Conservation (phyloP, 53 echinoderm and acorn worm genomes). For the Hippasteria phrygiana region DNA sequence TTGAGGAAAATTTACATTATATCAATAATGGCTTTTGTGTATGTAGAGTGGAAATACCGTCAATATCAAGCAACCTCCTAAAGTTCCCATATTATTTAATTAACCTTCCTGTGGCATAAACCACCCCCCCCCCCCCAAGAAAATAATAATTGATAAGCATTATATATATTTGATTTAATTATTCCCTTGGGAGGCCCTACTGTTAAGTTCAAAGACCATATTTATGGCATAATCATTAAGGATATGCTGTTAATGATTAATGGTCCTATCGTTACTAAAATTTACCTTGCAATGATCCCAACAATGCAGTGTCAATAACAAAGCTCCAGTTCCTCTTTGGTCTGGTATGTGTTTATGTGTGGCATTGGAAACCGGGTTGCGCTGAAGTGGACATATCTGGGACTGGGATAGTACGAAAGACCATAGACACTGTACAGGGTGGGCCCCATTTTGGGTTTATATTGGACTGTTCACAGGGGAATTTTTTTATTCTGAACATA, state of each 20-base stretch:
- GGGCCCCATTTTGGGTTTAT: slow-evolving; percentile 2
- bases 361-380: slow-evolving; percentile 36
- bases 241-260: slow-evolving; percentile 53
- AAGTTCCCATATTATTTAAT: not conserved
- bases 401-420: slow-evolving; percentile 21
- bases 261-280: slow-evolving; percentile 33
- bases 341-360: slow-evolving; percentile 50
- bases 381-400: slow-evolving; percentile 11
- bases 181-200: not conserved
- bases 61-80: not conserved
- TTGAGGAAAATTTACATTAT: too few relatives aligned
- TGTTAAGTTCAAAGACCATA: slow-evolving; percentile 43
- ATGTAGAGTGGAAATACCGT: not conserved
- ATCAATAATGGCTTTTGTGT: too few relatives aligned
- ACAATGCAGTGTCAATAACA: slow-evolving; percentile 35
- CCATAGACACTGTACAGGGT: slow-evolving; percentile 8
- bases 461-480: not conserved
- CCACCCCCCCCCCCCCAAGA: not conserved
- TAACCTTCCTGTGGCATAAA: not conserved
- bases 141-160: not conserved
- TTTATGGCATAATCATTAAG: not conserved
- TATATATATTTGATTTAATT: too few relatives aligned
- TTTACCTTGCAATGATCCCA: slow-evolving; percentile 56
- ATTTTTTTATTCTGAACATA: not conserved
- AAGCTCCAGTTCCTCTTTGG: slow-evolving; percentile 18